Conservation (phyloP, 1,140 invertebrate species). For the Cotesia glomerata region DNA sequence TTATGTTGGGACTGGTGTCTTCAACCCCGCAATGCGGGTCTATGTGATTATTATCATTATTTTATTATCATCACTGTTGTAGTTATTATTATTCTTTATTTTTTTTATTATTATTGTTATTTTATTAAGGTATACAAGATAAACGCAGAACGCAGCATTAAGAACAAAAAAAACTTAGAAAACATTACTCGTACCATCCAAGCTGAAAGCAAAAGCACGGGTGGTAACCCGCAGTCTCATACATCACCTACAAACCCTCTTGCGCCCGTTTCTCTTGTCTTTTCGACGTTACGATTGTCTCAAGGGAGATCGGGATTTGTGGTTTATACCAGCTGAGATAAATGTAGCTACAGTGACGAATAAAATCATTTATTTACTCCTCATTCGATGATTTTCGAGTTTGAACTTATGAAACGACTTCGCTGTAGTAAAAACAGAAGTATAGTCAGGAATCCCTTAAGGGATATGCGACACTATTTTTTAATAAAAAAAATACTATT, state of each 20-base stretch:
- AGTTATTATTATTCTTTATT: not conserved
- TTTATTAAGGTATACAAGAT: not conserved
- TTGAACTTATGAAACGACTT: not conserved
- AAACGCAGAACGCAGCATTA: not conserved
- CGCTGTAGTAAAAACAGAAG: too few species aligned
- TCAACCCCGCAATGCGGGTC: constrained; percentile 31
- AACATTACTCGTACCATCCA: not conserved
- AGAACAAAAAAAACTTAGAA: constrained; percentile 7
- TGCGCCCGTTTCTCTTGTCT: constrained; percentile 3
- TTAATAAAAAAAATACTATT: too few species aligned
- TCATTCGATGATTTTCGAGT: too few species aligned
- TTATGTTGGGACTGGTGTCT: constrained; percentile 48
- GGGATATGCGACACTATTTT: too few species aligned
- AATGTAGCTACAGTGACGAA: constrained; percentile 1
- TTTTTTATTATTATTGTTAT: not conserved
- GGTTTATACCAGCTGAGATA: constrained; percentile 4
- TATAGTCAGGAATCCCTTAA: too few species aligned
- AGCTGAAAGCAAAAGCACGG: not conserved
- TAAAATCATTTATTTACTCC: constrained; percentile 3
- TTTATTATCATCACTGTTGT: not conserved
- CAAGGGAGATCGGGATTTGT: constrained; percentile 1
- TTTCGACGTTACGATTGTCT: constrained; percentile 4
- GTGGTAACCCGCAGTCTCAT: constrained; percentile 12
- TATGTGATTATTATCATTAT: constrained; percentile 10
- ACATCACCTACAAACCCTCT: constrained; percentile 27